A percentile compares a stretch with the other conserved stretches of the same genome.
Conservation (phyloP, 2,797 vertebrate genomes). For the Stomatorhinus walkeri region DNA sequence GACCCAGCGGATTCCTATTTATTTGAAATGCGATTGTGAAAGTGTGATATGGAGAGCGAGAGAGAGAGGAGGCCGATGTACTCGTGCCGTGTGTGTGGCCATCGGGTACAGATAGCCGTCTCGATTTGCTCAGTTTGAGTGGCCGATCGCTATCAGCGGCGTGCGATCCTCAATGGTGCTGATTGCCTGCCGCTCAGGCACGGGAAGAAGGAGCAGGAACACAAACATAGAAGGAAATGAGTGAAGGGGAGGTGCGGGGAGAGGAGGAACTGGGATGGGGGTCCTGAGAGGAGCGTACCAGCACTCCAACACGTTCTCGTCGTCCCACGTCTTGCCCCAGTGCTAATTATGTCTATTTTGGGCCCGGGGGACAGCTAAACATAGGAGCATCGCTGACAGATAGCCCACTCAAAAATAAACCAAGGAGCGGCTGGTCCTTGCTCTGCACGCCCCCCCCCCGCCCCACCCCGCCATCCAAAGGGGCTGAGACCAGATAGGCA, state of each 20-base stretch:
- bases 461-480: conserved; percentile 46
- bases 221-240: conserved; percentile 39
- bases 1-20: conserved; percentile 13
- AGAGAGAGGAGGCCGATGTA: not conserved
- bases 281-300: conserved; percentile 42
- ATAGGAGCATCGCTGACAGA: conserved; percentile 60
- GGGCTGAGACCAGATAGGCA: conserved; percentile 56
- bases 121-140: conserved; percentile 45
- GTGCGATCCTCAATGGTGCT: conserved; percentile 33
- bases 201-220: conserved; percentile 23
- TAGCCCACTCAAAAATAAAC: conserved; percentile 60
- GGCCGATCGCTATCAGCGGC: conserved; percentile 43
- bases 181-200: conserved; percentile 20
- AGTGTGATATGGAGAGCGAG: not conserved
- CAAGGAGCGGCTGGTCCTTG: conserved; percentile 26
- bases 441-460: conserved; percentile 31
- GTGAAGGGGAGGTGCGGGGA: conserved; percentile 39
- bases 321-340: conserved; percentile 60
- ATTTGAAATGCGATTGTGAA: conserved; percentile 13
- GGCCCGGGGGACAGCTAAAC: conserved; percentile 52
- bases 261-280: conserved; percentile 33
- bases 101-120: conserved; percentile 40
- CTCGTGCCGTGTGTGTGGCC: conserved; percentile 43
- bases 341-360: conserved; percentile 65
- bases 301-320: conserved; percentile 64